These are phyloP conservation scores for Salticus scenicus DNA, from an alignment of 2,888 invertebrate genomes.

Conservation along the genomic window DNA sequence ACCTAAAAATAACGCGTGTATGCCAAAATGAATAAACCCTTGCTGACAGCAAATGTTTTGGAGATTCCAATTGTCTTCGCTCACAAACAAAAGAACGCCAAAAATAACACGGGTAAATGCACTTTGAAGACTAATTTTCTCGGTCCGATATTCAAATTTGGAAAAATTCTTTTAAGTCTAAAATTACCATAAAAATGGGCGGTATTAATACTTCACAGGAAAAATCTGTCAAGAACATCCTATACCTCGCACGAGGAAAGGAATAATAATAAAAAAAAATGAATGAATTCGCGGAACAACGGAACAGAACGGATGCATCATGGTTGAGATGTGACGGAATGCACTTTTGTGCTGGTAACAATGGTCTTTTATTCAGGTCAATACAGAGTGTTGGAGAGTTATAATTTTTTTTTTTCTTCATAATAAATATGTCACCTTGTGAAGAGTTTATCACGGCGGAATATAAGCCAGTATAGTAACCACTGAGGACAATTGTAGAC, in stretches of 20 bases:
- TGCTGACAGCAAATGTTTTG: no score
- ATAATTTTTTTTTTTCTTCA: background rate
- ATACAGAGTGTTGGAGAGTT: slow-evolving; percentile 22
- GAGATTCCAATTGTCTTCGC: no score
- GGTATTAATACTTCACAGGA: slow-evolving; percentile 1
- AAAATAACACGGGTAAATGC: no score
- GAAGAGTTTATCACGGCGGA: no score
- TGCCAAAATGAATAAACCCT: no score
- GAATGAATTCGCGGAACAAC: slow-evolving; percentile 3
- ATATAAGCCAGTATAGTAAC: background rate
- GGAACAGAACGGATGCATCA: slow-evolving; percentile 11
- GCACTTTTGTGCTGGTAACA: slow-evolving; percentile 46
- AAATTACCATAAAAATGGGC: slow-evolving; percentile 45
- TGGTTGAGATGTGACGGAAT: slow-evolving; percentile 53
- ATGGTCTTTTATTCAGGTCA: slow-evolving; percentile 55
- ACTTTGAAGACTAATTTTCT: no score
- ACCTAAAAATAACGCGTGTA: no score
- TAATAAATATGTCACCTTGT: background rate
- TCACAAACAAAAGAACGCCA: no score
- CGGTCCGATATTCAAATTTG: no score
- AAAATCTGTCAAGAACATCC: slow-evolving; percentile 22
- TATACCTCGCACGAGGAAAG: slow-evolving; percentile 27
- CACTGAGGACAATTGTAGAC: background rate
- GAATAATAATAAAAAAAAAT: background rate
- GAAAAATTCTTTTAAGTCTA: no score